Evolutionary conservation across 2,888 invertebrate species (phyloP), one percentile per base, ranked within the genome.

Genomic region (Acleris literana): DNA sequence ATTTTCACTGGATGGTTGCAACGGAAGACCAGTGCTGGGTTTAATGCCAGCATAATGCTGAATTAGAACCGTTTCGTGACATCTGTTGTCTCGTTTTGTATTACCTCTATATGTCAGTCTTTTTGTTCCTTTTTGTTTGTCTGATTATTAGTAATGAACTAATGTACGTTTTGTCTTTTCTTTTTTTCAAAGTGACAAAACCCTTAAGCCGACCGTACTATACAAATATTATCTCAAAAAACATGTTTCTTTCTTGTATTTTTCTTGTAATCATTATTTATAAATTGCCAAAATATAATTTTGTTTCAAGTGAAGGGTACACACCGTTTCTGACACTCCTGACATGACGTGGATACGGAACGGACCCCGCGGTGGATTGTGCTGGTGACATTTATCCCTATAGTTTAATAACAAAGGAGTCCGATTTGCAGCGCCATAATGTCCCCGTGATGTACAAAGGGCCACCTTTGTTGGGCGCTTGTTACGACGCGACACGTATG

Each of bases 371-470:
- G 77, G 74, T 70, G 71, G 63, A 68, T 46, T 71, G 78, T 83
- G 86, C 71, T 75, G 70, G 72, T 85, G 87, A 86, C 87, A 87
- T 88, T 88, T 86, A 87, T 86, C 80, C 82, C 74, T 81, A 83
- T 84, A 84, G 82, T 83, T 83, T 80, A 76, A 78, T 79, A 84
- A 87, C 86, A 87, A 87, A 85, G 83, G 83, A 85, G 75, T 77
- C 72, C 78, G 77, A 83, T 83, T 82, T 80, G 78, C 79, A 77
- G 74, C 74, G 77, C 78, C 81, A 82, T 85, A 82, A 84, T 83
- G 84, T 81, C 82, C 79, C 73, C 69, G 72, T 70, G 72, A 73
- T 72, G 69, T 72, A 76, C 74, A 81, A 82, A 79, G 76, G 77
- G 73, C 63, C 75, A 76, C 80, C 80, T 80, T 85, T 86, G 83